Percentiles rank a stretch among this genome's conserved stretches.
These are phyloP conservation scores for Muscina levida DNA, from an alignment of 2,888 invertebrate genomes.

Conservation along the genomic window DNA sequence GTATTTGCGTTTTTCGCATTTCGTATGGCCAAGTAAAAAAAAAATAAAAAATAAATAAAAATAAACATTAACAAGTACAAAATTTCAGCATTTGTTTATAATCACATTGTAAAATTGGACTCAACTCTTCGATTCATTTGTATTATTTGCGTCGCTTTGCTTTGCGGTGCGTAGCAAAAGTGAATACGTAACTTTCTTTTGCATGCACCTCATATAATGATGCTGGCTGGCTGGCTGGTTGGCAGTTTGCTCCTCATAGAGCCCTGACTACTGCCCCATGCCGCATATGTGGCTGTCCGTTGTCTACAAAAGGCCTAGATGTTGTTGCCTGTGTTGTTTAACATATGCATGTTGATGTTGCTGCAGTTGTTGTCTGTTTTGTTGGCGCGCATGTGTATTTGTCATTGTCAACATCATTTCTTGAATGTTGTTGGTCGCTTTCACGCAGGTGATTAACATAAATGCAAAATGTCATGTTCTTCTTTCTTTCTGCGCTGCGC, in stretches of 20 bases:
- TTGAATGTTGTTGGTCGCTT: slow-evolving; percentile 75
- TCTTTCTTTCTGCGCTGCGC: slow-evolving; percentile 54
- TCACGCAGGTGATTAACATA: slow-evolving; percentile 80
- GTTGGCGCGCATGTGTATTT: slow-evolving; percentile 78
- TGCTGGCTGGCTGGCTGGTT: slow-evolving; percentile 19
- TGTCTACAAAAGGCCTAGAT: slow-evolving; percentile 21
- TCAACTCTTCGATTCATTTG: slow-evolving; percentile 29
- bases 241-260: background rate
- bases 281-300: background rate
- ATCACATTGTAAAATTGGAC: slow-evolving; percentile 35
- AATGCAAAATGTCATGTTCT: slow-evolving; percentile 73
- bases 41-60: background rate
- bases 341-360: slow-evolving; percentile 41
- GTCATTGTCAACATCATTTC: slow-evolving; percentile 79
- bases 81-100: slow-evolving; percentile 57
- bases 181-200: slow-evolving; percentile 27
- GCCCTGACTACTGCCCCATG: background rate
- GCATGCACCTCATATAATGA: slow-evolving; percentile 34
- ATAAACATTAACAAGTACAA: slow-evolving; percentile 43
- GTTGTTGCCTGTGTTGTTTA: slow-evolving; percentile 40
- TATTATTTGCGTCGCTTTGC: slow-evolving; percentile 17
- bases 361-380: slow-evolving; percentile 71
- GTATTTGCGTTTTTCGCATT: slow-evolving; percentile 32
- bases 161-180: slow-evolving; percentile 34
- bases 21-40: background rate